Base-by-base conservation (phyloP, 2,797 vertebrate species). In the Intellagama lesueurii region DNA sequence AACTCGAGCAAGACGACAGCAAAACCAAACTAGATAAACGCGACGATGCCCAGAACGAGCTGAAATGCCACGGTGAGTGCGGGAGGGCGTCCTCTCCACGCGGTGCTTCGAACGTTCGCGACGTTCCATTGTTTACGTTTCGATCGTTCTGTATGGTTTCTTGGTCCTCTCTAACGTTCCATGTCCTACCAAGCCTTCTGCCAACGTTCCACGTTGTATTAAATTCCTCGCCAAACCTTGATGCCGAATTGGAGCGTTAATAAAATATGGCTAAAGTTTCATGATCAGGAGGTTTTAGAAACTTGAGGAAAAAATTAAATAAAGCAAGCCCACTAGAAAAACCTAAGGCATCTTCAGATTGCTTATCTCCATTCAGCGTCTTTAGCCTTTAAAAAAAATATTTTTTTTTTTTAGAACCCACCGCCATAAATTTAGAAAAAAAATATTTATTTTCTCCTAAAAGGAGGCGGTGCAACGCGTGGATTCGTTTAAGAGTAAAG, bases 11-110 rank as follows among this genome's bases (percentile, higher is more conserved):
- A 90, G 99, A 99, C 81, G 99, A 99, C 78, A 94, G 96, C 96
- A 98, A 98, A 91, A 95, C 96, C 96, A 99, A 99, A 96, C 96
- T 98, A 90, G 98, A 99, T 94, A 98, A 98, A 93, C 97, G 98
- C 92, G 99, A 99, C 79, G 98, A 99, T 66, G 92, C 98, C 84
- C 98, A 98, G 68, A 96, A 96, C 90, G 98, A 99, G 92, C 96
- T 98, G 94, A 99, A 99, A 97, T 99, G 98, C 96, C 99, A 99
- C 96, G 98, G 99, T 99, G 97, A 98, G 98, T 96, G 90, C 26
- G 44, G 0, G 47, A n/a, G 32, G 81, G 24, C n/a, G 22, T 4
- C 69, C 87, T 60, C 6, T 44, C 14, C n/a, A 12, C 7, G 44
- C 14, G 0, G 22, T 1, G 83, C n/a, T 85, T 5, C 49, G 49